phyloP scores from a whole-genome alignment of 2,888 invertebrate genomes.

The Kryphioiulus occultus region DNA sequence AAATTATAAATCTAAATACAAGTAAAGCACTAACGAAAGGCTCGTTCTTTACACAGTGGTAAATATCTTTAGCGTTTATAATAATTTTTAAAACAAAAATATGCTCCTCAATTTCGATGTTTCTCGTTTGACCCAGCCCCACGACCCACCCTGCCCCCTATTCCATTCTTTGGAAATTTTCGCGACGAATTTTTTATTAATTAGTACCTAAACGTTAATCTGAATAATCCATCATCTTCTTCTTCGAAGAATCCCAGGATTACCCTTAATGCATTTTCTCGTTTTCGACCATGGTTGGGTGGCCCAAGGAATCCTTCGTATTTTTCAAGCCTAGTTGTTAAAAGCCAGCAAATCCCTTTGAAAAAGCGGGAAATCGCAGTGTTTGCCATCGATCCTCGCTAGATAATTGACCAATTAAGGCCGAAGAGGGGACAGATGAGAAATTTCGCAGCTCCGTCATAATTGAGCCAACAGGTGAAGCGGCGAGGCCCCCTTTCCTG shows the following conservation, averaged over 20 bases:
- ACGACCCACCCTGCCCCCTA: too few species aligned
- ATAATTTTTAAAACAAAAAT: too few species aligned
- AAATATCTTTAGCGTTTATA: too few species aligned
- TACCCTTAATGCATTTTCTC: constrained; percentile 9
- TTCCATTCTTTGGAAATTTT: neutral
- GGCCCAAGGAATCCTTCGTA: neutral
- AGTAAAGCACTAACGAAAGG: too few species aligned
- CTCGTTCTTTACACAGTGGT: too few species aligned
- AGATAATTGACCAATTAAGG: constrained; percentile 29
- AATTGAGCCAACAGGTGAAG: neutral
- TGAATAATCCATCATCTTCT: constrained; percentile 1
- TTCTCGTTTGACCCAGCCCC: too few species aligned
- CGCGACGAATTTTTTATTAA: neutral
- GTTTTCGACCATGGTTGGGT: neutral
- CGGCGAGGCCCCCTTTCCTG: neutral
- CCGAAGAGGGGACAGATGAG: constrained; percentile 10
- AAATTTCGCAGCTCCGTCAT: neutral
- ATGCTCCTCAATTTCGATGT: too few species aligned
- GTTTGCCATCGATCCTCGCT: constrained; percentile 14
- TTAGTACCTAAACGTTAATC: neutral
- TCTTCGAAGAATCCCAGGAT: neutral
- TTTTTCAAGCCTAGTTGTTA: constrained; percentile 12
- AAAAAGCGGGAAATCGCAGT: constrained; percentile 12
- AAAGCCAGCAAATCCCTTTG: constrained; percentile 25
- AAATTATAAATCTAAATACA: too few species aligned